Evolutionary conservation across 1,140 invertebrate genomes (phyloP), one percentile per base, ranked within the genome.

Genomic region (Cydia pomonella): DNA sequence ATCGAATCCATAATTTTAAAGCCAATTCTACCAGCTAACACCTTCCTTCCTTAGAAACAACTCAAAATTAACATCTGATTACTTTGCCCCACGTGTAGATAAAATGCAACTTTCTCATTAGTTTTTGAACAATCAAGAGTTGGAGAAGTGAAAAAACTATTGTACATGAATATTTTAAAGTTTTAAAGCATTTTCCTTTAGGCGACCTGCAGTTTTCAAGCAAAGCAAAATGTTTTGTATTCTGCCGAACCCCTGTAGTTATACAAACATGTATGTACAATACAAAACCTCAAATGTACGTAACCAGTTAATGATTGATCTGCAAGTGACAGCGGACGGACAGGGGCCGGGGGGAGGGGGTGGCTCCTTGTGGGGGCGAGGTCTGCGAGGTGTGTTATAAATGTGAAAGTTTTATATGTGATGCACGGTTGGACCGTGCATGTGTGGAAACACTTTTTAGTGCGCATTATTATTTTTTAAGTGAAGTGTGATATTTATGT

Each of bases 261-360:
- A 10, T 23, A 23, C 53, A 23, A 59, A 59, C 41, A 23, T 23
- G 53, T 59, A 10, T 53, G 5, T 53, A n/a, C 23, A 9, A 12
- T 59, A 10, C 53, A 23, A 59, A 50, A 59, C 18, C 53, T 59
- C 53, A 59, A 53, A 59, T 59, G 21, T 59, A 59, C 21, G 53
- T 59, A 23, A 23, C 53, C 53, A 59, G 53, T 59, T 59, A 59
- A 59, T 59, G 53, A 59, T 59, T 59, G 53, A 59, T 59, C 53
- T 59, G 53, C 7, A 59, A 59, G 53, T 59, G 53, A 59, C 53
- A 59, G 53, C 53, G 53, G 53, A 59, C 53, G 21, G 47, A n/a
- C 47, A 59, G 21, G 9, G 18, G 21, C 21, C 1, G 53, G 16
- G 53, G 10, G n/a, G 50, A 7, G 50, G 18, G 21, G 21, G 53